These are phyloP conservation scores for Acromyrmex echinatior DNA, from an alignment of 1,140 invertebrate genomes.

Conservation along the genomic window DNA sequence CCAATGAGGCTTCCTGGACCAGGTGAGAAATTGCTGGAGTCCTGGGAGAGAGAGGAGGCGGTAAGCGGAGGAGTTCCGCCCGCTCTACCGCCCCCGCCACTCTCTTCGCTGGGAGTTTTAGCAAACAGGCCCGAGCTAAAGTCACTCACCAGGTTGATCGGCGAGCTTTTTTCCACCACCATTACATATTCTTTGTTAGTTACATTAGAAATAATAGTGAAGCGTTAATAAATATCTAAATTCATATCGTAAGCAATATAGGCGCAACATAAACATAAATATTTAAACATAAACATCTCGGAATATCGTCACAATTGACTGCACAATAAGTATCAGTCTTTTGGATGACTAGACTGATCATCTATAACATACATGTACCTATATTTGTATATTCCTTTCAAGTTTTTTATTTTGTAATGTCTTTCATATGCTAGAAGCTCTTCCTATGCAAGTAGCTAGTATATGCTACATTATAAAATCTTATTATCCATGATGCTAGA, in stretches of 20 bases:
- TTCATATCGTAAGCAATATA: constrained; percentile 59
- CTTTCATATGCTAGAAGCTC: constrained; percentile 71
- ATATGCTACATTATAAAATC: constrained; percentile 54
- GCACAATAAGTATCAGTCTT: constrained; percentile 27
- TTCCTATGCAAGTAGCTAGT: constrained; percentile 69
- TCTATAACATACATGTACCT: constrained; percentile 42
- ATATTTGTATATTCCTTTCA: constrained; percentile 53
- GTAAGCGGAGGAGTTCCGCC: constrained; percentile 85
- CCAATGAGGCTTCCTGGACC: constrained; percentile 83
- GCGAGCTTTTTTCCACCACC: constrained; percentile 89
- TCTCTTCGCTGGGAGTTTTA: constrained; percentile 95
- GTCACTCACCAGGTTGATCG: constrained; percentile 95
- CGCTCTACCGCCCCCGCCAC: constrained; percentile 88
- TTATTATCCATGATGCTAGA: no score
- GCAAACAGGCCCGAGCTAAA: constrained; percentile 95
- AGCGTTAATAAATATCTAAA: constrained; percentile 68
- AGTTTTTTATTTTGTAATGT: constrained; percentile 46
- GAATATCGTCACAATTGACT: not conserved
- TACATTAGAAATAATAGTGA: constrained; percentile 72
- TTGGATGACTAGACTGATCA: constrained; percentile 35
- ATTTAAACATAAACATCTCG: not conserved
- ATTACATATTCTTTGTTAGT: constrained; percentile 85
- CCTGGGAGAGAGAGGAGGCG: constrained; percentile 86
- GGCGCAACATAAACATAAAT: constrained; percentile 2
- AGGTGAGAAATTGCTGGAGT: constrained; percentile 85